Evolutionary conservation across 2,888 invertebrate species (phyloP).

Genomic region (Volucella inflata): DNA sequence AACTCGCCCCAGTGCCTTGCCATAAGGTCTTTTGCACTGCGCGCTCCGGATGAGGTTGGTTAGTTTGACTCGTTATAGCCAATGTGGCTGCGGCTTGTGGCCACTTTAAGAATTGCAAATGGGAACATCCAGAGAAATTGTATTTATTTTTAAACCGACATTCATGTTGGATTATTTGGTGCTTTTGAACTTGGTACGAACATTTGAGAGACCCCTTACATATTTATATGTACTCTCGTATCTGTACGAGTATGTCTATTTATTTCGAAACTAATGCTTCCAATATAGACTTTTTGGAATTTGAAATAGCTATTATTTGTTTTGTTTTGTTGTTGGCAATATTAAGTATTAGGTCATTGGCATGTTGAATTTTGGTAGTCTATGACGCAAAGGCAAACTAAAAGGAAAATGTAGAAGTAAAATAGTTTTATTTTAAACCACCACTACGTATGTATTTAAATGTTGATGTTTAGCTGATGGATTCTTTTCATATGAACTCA

Average conservation of each 20-base stretch:
- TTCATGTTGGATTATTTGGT: conserved; percentile 18
- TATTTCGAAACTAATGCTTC: background rate
- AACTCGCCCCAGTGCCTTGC: background rate
- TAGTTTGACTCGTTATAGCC: conserved; percentile 24
- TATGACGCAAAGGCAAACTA: too few species aligned
- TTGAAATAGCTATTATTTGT: background rate
- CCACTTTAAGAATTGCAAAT: conserved; percentile 44
- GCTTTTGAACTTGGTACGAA: conserved; percentile 52
- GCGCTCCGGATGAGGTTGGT: background rate
- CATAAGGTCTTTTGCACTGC: background rate
- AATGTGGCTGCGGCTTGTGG: conserved; percentile 48
- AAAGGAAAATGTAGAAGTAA: too few species aligned
- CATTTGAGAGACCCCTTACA: background rate
- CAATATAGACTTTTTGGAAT: background rate
- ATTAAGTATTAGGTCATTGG: conserved; percentile 9
- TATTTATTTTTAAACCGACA: conserved; percentile 48
- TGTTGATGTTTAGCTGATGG: too few species aligned
- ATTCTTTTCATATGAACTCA: too few species aligned
- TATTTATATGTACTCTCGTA: too few species aligned
- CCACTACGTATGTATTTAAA: too few species aligned
- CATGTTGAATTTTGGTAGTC: background rate
- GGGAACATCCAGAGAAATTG: conserved; percentile 25
- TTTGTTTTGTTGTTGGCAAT: background rate
- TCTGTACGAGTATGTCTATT: background rate
- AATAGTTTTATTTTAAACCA: too few species aligned